Base-by-base conservation (phyloP, 2,113 vertebrate genomes). In the Lepidothrix coronata region DNA sequence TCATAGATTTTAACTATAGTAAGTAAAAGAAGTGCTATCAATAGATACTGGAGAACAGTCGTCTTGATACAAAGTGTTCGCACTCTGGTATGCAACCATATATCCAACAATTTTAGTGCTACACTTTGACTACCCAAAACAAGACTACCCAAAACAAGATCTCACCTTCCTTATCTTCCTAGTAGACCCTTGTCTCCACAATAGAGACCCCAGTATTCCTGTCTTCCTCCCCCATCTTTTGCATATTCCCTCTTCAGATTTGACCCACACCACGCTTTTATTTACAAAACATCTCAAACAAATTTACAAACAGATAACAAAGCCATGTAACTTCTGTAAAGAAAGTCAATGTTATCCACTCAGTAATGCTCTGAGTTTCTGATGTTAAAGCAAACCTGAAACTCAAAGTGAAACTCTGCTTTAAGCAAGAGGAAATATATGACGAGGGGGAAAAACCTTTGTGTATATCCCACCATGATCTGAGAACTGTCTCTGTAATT, bases 301-400 rank as follows among this genome's bases (percentile, higher is more conserved):
- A 39, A 39, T 35, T 67, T 30, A 86, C 39, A n/a, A 62, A 90
- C 41, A 75, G 39, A 48, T 12, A 75, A 54, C 54, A 94, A 51
- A 91, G 27, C 17, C 9, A 41, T 44, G 39, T 61, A 79, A 81
- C 33, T 75, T 58, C 44, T 81, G 27, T 22, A 76, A 85, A 93
- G n/a, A 92, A 88, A 88, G 71, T 86, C 65, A 79, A 61, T 79
- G 75, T 76, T 85, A 93, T 87, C 49, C 24, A 74, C 44, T 73
- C 39, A 86, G 72, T 81, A 93, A 48, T 66, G 58, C 25, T 96
- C 86, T 95, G 61, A 94, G 78, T 94, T 81, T 63, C 78, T 89
- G 90, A 92, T 84, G 67, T 88, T 81, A 84, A 86, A 95, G 67
- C n/a, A 75, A 85, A 95, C 18, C 49, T 80, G 71, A 96, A 93